Evolutionary conservation across 2,113 vertebrate genomes (phyloP).

Genomic region (Xenus cinereus): DNA sequence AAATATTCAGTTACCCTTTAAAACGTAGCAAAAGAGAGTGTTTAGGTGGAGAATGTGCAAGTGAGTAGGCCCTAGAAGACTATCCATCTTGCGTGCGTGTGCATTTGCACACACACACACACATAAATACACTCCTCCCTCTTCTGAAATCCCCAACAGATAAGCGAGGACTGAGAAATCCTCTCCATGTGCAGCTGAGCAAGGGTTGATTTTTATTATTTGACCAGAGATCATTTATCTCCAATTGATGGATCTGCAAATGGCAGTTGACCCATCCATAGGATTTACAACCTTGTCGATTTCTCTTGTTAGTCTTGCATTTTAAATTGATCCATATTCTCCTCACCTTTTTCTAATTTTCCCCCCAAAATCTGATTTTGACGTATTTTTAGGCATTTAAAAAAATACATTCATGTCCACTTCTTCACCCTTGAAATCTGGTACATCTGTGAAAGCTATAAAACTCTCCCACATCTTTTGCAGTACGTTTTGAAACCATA

Average conservation of each 20-base stretch:
- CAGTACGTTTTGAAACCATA: neutral
- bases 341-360: neutral
- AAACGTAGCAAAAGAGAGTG: neutral
- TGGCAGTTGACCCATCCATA: neutral
- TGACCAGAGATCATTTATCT: neutral
- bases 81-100: rapidly evolving
- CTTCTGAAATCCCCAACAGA: neutral
- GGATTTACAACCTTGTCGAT: neutral
- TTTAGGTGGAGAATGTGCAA: neutral
- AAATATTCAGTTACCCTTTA: neutral
- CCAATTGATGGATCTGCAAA: neutral
- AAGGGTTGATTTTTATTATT: neutral
- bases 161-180: neutral
- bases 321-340: neutral
- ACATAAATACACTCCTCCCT: neutral
- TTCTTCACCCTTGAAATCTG: neutral
- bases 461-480: neutral
- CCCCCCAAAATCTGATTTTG: neutral
- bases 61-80: neutral
- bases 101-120: neutral
- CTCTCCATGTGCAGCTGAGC: neutral
- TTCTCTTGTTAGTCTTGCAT: neutral
- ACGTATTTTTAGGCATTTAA: neutral
- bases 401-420: neutral
- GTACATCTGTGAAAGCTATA: neutral